Evolutionary conservation across 2,797 vertebrate genomes (phyloP).

Genomic region (Gymnocypris eckloni): DNA sequence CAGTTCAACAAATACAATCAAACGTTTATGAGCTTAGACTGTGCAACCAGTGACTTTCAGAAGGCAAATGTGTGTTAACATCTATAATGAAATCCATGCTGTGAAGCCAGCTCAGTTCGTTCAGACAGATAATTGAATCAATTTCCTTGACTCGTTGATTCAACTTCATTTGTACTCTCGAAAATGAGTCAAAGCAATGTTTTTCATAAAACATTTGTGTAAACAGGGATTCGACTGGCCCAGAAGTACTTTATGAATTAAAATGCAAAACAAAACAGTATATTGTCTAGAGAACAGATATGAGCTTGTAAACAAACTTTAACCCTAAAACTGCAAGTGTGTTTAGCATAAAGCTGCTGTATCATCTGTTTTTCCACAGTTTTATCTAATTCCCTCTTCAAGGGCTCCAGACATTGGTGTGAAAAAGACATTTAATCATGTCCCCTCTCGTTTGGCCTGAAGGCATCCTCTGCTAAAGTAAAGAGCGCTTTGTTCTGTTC

Average conservation of each 20-base stretch:
- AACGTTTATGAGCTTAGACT: neutral
- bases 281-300: conserved; percentile 9
- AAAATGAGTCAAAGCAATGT: neutral
- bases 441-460: conserved; percentile 40
- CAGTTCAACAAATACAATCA: conserved; percentile 3
- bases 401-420: conserved; percentile 35
- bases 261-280: conserved; percentile 2
- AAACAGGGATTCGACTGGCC: conserved; percentile 10
- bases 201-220: neutral
- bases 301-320: conserved; percentile 19
- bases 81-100: conserved; percentile 5
- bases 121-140: conserved; percentile 4
- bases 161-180: neutral
- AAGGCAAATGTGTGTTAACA: neutral
- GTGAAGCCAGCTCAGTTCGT: conserved; percentile 18
- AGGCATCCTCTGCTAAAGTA: conserved; percentile 46
- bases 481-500: conserved; percentile 46
- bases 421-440: conserved; percentile 54
- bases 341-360: conserved; percentile 9
- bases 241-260: conserved; percentile 5
- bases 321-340: neutral
- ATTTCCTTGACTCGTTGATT: conserved; percentile 22
- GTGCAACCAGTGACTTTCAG: neutral
- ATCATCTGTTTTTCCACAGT: conserved; percentile 19
- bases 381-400: conserved; percentile 27